Evolutionary conservation across 1,140 invertebrate genomes (phyloP).

Genomic region (Marisa cornuarietis): DNA sequence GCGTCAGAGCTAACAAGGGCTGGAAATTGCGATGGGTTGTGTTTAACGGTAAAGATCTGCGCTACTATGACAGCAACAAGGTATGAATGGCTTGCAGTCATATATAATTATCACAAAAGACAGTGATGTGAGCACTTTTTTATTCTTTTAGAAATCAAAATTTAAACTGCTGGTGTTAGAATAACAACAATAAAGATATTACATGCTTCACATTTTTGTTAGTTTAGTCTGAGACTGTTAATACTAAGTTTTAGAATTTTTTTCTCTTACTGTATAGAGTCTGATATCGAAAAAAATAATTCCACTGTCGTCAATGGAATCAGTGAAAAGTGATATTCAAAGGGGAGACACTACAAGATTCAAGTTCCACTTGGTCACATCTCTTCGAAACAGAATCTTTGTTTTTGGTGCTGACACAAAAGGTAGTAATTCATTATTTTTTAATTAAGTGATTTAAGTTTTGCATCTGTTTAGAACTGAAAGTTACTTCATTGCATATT

Average conservation of each 20-base stretch:
- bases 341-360: conserved; percentile 50
- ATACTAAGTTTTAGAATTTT: no score
- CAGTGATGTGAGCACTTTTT: no score
- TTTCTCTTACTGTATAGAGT: conserved; percentile 39
- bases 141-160: no score
- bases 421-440: conserved; percentile 33
- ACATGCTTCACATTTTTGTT: no score
- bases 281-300: conserved; percentile 62
- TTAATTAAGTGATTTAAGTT: no score
- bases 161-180: no score
- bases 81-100: conserved; percentile 28
- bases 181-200: no score
- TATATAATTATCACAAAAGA: no score
- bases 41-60: conserved; percentile 51
- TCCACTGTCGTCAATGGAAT: conserved; percentile 55
- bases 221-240: no score
- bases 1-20: conserved; percentile 55
- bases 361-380: conserved; percentile 51
- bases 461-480: background rate
- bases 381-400: conserved; percentile 45
- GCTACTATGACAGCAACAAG: conserved; percentile 55
- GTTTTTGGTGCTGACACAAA: conserved; percentile 51
- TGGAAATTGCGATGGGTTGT: conserved; percentile 61
- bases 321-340: conserved; percentile 54
- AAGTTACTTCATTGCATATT: background rate